Evolutionary conservation across 2,797 vertebrate species (phyloP).

Genomic region (Anabacerthia variegaticeps): DNA sequence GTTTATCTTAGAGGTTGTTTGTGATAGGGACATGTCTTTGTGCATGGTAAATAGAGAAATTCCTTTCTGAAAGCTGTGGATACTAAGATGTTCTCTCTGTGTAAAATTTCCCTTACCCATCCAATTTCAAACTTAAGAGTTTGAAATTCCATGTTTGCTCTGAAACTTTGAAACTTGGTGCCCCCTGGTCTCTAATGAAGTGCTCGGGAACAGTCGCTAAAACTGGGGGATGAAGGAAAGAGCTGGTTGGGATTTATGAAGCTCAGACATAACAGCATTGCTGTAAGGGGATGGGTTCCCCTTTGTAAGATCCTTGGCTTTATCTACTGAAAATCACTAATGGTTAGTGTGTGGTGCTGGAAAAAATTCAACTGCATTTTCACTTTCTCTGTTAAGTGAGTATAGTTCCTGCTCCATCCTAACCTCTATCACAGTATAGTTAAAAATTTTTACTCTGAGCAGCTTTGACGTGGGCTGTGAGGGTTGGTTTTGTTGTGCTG

Average conservation of each 20-base stretch:
- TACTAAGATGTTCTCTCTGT: background rate
- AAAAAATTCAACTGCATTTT: background rate
- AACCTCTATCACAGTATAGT: background rate
- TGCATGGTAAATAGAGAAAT: background rate
- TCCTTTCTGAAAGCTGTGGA: background rate
- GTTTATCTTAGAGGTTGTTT: slow-evolving; percentile 34
- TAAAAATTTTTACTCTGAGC: background rate
- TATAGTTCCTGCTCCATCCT: background rate
- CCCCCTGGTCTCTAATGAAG: background rate
- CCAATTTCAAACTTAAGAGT: background rate
- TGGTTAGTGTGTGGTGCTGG: background rate
- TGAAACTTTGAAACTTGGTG: background rate
- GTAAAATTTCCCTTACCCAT: background rate
- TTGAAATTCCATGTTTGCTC: background rate
- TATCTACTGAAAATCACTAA: background rate
- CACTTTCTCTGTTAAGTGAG: background rate
- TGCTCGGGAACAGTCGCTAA: background rate
- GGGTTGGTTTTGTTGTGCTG: background rate
- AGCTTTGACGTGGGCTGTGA: background rate
- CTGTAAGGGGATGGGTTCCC: background rate
- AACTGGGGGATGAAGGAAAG: background rate
- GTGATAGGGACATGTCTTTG: background rate
- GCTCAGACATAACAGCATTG: background rate
- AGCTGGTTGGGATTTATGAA: background rate
- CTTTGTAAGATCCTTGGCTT: background rate